Base-by-base conservation (phyloP, 2,797 vertebrate species). In the Pelodytes ibericus region DNA sequence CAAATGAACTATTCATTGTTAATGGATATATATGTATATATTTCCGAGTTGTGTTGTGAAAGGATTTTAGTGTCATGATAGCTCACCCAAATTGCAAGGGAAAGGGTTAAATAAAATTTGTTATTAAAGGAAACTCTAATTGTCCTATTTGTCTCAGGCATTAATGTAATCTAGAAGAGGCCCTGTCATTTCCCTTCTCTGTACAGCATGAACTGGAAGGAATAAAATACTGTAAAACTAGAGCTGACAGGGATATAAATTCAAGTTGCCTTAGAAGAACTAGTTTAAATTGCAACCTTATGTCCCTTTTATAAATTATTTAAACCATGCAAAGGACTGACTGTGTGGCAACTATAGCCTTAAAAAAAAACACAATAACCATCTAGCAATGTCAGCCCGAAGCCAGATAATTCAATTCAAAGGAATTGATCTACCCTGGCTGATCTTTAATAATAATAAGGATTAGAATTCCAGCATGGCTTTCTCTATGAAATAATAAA, bases 261-360 rank as follows among this genome's bases (percentile, higher is more conserved):
- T 49, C 62, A 79, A 53, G 68, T 79, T 79, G 57, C 76, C 64
- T 79, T 59, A 79, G 73, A 73, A 64, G 76, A 79, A 79, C 76
- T 68, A 33, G 57, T n/a, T 72, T 68, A 79, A 79, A 79, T 79
- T 79, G 27, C 47, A 73, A 79, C 76, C 76, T 61, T 68, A 79
- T 79, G 76, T 79, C 31, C 15, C 29, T 24, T 53, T 60, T 79
- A 64, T 60, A 75, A 49, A 72, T 79, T 68, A 56, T 56, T 68
- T 61, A 68, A 62, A 64, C 27, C 58, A 56, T 68, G 22, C 22
- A 61, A 69, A 51, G 36, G 30, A 25, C 44, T n/a, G 61, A 22
- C 30, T 62, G 30, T 60, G 57, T 39, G 62, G 44, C 41, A 72
- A 68, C 49, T 47, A 68, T 56, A 49, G 13, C 33, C 36, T 2